Percentiles rank a stretch among this genome's conserved stretches.
phyloP scores from a whole-genome alignment of 2,888 invertebrate species.

The Hyposoter dolosus region DNA sequence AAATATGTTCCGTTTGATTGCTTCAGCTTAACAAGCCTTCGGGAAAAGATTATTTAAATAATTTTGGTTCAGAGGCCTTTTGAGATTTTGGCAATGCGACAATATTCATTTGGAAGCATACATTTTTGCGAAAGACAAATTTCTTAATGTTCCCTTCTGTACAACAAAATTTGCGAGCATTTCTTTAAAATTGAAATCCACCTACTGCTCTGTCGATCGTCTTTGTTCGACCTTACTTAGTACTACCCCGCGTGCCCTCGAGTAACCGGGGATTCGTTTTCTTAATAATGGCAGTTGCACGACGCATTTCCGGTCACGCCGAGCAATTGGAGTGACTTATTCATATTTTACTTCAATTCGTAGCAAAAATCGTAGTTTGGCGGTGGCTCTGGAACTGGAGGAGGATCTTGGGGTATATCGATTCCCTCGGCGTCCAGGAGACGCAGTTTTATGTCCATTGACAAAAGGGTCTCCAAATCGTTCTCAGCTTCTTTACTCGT shows the following conservation, averaged over 20 bases:
- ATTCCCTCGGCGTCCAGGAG: slow-evolving; percentile 97
- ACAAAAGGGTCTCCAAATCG: slow-evolving; percentile 95
- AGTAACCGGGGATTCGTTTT: neutral
- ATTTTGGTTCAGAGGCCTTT: slow-evolving; percentile 3
- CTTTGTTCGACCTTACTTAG: slow-evolving; percentile 25
- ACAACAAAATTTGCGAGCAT: neutral
- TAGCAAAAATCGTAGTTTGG: slow-evolving; percentile 96
- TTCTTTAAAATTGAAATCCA: slow-evolving; percentile 29
- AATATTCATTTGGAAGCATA: slow-evolving; percentile 39
- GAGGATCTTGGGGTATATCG: slow-evolving; percentile 96
- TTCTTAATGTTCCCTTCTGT: neutral
- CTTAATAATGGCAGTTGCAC: slow-evolving; percentile 40
- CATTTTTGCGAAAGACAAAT: neutral
- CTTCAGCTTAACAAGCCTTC: neutral
- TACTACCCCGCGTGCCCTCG: neutral
- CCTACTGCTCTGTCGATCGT: neutral
- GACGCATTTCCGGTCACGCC: slow-evolving; percentile 1
- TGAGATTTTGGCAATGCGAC: slow-evolving; percentile 31
- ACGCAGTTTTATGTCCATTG: slow-evolving; percentile 98
- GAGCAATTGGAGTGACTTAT: slow-evolving; percentile 45
- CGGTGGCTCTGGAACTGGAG: slow-evolving; percentile 96
- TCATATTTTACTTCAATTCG: slow-evolving; percentile 87
- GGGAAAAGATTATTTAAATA: neutral
- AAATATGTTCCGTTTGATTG: slow-evolving; percentile 68
- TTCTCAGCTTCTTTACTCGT: slow-evolving; percentile 94